These are phyloP conservation scores for Amazona ochrocephala DNA, from an alignment of 2,797 vertebrate species.

Conservation along the genomic window DNA sequence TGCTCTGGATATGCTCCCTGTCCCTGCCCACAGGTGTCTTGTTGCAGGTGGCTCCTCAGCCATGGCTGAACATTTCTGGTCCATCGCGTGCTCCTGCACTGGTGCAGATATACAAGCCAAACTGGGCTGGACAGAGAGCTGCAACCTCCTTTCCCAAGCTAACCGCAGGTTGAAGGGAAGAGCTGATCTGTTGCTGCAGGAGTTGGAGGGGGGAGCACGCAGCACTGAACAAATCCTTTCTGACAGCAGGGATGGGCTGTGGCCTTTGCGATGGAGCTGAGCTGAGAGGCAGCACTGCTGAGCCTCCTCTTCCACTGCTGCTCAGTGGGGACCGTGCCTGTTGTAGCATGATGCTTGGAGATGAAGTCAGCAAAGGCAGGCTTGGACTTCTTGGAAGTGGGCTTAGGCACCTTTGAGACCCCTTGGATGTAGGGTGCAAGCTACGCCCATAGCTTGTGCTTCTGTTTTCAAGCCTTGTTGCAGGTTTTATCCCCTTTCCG, in stretches of 20 bases:
- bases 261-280: neutral
- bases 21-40: neutral
- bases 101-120: neutral
- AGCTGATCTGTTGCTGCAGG: neutral
- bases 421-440: neutral
- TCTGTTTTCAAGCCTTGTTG: neutral
- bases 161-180: neutral
- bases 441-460: neutral
- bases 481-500: neutral
- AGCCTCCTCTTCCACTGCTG: neutral
- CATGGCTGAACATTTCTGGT: neutral
- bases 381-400: neutral
- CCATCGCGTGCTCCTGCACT: neutral
- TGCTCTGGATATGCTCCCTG: neutral
- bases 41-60: neutral
- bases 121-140: neutral
- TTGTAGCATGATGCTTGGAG: rapidly evolving
- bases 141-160: neutral
- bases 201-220: neutral
- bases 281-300: neutral
- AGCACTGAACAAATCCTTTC: neutral
- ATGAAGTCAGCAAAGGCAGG: neutral
- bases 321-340: rapidly evolving
- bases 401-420: neutral
- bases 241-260: neutral